phyloP scores from a whole-genome alignment of 2,797 vertebrate genomes.

The Coregonus sp. region DNA sequence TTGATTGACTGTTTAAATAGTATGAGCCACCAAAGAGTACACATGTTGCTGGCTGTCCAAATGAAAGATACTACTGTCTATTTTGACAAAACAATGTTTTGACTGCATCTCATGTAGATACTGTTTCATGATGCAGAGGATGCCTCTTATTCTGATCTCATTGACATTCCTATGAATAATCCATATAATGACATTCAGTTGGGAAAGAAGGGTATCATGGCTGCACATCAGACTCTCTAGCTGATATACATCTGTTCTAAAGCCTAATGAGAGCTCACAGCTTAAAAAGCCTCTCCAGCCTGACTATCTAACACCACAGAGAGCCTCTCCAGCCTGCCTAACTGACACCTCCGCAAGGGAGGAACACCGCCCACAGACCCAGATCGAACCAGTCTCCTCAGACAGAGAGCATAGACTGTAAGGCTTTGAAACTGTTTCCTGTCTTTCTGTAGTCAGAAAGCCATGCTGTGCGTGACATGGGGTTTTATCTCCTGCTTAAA shows the following conservation, averaged over 20 bases:
- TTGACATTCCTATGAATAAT: constrained; percentile 28
- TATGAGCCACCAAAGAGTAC: not conserved
- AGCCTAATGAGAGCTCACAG: constrained; percentile 3
- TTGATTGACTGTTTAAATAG: not conserved
- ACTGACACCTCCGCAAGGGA: not conserved
- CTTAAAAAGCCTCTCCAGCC: not conserved
- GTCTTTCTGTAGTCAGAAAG: not conserved
- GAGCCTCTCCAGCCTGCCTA: not conserved
- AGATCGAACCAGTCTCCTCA: not conserved
- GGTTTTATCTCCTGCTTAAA: not conserved
- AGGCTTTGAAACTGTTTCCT: not conserved
- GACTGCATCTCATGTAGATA: not conserved
- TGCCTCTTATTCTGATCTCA: constrained; percentile 10
- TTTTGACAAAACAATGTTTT: not conserved
- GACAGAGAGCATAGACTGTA: not conserved
- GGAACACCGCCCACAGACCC: not conserved
- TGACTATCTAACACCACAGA: not conserved
- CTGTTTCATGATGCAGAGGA: constrained; percentile 9
- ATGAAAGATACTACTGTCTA: no score
- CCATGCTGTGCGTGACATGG: not conserved
- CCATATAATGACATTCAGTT: constrained; percentile 23
- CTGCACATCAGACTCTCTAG: not conserved
- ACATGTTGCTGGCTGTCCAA: no score
- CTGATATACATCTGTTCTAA: constrained; percentile 6
- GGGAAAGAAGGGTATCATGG: constrained; percentile 13